Evolutionary conservation across 1,140 invertebrate genomes (phyloP).

Genomic region (Pseudobourletiella spinata): DNA sequence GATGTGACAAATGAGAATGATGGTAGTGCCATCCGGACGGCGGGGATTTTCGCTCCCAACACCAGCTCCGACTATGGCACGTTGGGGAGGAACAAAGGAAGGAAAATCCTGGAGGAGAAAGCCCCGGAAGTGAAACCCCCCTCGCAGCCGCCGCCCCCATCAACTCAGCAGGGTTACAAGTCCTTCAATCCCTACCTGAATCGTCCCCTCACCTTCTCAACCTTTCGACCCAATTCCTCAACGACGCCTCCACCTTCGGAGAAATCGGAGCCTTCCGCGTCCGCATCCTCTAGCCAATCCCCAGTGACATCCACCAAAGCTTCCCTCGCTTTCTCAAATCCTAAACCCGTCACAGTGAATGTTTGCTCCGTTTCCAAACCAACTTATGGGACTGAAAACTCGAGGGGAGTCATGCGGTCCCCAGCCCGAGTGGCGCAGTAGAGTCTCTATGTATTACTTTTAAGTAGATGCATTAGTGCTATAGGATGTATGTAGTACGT

Average conservation of each 20-base stretch:
- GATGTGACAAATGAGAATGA: neutral
- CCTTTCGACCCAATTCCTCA: constrained; percentile 25
- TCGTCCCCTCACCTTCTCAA: constrained; percentile 33
- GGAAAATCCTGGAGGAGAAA: neutral
- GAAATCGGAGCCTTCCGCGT: neutral
- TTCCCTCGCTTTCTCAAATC: neutral
- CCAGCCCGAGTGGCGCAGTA: neutral
- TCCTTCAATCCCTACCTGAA: constrained; percentile 34
- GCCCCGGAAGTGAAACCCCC: neutral
- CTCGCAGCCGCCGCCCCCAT: neutral
- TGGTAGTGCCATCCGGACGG: neutral
- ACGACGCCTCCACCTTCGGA: neutral
- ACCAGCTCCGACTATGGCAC: constrained; percentile 23
- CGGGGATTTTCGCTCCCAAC: constrained; percentile 10
- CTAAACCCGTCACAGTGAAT: neutral
- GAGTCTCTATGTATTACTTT: neutral
- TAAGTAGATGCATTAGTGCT: neutral
- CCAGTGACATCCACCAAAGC: neutral
- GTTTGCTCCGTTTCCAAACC: neutral
- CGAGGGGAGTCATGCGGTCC: neutral
- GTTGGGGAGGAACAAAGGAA: constrained; percentile 24
- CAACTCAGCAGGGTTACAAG: constrained; percentile 25
- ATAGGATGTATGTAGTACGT: neutral
- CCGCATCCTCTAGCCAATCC: neutral
- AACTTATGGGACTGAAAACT: neutral